Evolutionary conservation across 2,113 vertebrate genomes (phyloP).

Genomic region (Ciconia boyciana): DNA sequence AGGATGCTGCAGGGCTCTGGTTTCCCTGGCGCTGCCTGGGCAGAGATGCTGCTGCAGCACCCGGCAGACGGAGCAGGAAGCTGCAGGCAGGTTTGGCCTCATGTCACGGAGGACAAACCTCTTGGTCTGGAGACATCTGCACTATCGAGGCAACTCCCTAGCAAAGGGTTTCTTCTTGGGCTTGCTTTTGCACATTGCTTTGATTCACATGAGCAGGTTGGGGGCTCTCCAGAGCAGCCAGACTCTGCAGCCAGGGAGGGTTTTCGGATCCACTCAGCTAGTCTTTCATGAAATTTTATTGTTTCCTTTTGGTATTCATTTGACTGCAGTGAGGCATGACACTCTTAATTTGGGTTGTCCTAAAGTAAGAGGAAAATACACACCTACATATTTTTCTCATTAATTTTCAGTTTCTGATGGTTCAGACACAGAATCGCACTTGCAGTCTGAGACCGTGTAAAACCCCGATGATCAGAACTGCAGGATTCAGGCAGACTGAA

Average conservation of each 20-base stretch:
- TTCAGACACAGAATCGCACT: neutral
- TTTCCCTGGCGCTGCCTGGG: neutral
- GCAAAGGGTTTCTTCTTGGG: neutral
- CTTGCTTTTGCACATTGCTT: neutral
- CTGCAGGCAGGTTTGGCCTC: neutral
- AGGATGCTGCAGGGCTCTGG: neutral
- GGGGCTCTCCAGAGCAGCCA: no score
- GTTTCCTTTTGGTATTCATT: neutral
- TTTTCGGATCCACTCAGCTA: neutral
- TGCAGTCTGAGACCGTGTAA: neutral
- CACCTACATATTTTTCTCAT: neutral
- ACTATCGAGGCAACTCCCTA: no score
- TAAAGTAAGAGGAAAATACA: neutral
- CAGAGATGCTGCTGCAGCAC: neutral
- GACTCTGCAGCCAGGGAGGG: no score
- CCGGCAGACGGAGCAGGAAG: neutral
- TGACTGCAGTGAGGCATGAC: rapidly evolving
- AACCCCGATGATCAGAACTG: rapidly evolving
- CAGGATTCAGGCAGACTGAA: neutral
- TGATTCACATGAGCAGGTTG: neutral
- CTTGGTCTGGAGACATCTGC: neutral
- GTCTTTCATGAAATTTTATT: neutral
- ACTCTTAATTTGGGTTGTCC: neutral
- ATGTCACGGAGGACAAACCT: neutral
- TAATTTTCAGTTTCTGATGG: neutral